These are phyloP conservation scores for Poecilobothrus nobilitatus DNA, from an alignment of 2,888 invertebrate genomes.

Conservation along the genomic window DNA sequence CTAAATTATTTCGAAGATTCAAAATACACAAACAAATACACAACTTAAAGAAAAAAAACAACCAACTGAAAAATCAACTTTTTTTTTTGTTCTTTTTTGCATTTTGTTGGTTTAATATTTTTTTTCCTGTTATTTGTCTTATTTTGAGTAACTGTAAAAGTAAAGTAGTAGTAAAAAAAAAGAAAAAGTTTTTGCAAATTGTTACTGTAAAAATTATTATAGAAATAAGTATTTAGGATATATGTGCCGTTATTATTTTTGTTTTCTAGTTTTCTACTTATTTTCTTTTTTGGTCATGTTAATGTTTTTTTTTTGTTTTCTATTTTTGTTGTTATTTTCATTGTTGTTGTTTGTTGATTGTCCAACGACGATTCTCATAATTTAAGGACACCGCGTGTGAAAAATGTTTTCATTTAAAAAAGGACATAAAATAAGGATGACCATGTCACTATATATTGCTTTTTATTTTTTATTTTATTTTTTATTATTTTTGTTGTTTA, in stretches of 20 bases:
- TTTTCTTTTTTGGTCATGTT: background rate
- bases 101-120: too few relatives aligned
- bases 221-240: too few relatives aligned
- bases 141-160: too few relatives aligned
- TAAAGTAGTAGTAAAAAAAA: too few relatives aligned
- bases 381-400: conserved; percentile 6
- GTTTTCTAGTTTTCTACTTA: background rate
- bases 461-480: background rate
- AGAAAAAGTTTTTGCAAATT: too few relatives aligned
- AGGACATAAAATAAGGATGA: background rate
- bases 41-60: too few relatives aligned
- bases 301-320: background rate
- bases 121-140: too few relatives aligned
- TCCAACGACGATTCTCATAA: conserved; percentile 3
- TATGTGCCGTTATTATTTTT: background rate
- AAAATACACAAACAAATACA: too few relatives aligned
- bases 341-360: background rate
- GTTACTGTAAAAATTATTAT: too few relatives aligned
- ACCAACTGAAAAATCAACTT: too few relatives aligned
- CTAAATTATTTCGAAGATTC: too few relatives aligned
- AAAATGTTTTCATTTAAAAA: conserved; percentile 5
- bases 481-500: background rate
- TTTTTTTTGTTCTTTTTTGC: too few relatives aligned
- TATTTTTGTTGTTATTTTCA: background rate
- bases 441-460: background rate